phyloP scores from a whole-genome alignment of 2,113 vertebrate species.

The Motacilla tschutschensis region DNA sequence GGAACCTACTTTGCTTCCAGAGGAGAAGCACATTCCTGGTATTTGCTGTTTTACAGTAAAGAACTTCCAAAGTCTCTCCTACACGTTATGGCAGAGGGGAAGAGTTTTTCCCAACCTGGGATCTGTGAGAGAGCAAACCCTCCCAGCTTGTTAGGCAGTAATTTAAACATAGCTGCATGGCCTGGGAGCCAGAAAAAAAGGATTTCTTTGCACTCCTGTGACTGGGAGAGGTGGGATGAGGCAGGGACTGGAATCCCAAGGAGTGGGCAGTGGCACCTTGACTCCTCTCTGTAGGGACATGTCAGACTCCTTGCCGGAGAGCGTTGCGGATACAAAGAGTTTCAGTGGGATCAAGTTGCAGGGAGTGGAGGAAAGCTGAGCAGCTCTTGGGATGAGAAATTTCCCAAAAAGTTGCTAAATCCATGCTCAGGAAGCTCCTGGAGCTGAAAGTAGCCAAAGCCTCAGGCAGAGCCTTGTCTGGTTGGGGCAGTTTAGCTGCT shows the following conservation, averaged over 20 bases:
- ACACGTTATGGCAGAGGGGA: background rate
- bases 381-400: background rate
- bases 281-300: rapidly evolving
- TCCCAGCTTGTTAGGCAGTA: background rate
- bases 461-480: background rate
- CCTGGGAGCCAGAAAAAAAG: background rate
- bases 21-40: background rate
- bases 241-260: background rate
- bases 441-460: background rate
- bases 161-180: background rate
- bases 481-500: background rate
- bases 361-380: background rate
- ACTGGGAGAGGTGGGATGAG: background rate
- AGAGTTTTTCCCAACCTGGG: background rate
- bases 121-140: background rate
- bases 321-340: background rate
- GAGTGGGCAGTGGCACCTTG: rapidly evolving
- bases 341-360: background rate
- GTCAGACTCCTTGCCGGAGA: rapidly evolving
- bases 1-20: background rate
- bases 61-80: background rate
- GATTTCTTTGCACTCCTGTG: background rate
- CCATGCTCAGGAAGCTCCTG: background rate
- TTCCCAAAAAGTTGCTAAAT: background rate
- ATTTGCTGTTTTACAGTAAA: background rate